These are phyloP conservation scores for Thereva nobilitata DNA, from an alignment of 2,888 invertebrate genomes.

Conservation along the genomic window DNA sequence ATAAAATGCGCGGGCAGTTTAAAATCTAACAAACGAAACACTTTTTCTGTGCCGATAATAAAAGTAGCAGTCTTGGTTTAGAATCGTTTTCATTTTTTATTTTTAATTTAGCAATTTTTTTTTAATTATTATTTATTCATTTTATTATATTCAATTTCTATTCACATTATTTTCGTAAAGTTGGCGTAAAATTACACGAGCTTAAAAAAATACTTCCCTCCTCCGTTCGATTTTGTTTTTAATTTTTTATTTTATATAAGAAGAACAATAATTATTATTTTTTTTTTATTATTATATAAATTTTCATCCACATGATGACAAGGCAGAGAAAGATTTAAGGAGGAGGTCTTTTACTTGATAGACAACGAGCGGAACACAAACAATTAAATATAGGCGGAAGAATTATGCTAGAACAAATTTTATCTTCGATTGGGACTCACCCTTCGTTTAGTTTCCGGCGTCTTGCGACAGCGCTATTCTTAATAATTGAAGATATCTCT, in stretches of 20 bases:
- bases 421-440: constrained; percentile 55
- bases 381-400: constrained; percentile 7
- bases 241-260: background rate
- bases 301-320: constrained; percentile 15
- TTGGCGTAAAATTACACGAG: too few species aligned
- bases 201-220: too few species aligned
- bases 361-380: background rate
- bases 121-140: too few species aligned
- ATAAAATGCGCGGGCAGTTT: constrained; percentile 2
- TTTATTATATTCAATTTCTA: too few species aligned
- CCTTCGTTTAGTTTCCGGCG: constrained; percentile 59
- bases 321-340: constrained; percentile 8
- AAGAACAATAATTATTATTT: constrained; percentile 8
- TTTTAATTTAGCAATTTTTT: constrained; percentile 6
- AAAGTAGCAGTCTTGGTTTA: constrained; percentile 31
- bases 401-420: constrained; percentile 20
- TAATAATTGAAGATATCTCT: constrained; percentile 60
- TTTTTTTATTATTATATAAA: too few species aligned
- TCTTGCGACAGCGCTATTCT: constrained; percentile 58
- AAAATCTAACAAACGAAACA: constrained; percentile 14
- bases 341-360: background rate
- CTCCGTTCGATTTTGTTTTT: too few species aligned
- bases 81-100: constrained; percentile 19
- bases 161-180: too few species aligned
- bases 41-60: constrained; percentile 11